Base-by-base conservation (phyloP, 2,113 vertebrate genomes). In the Heteronetta atricapilla region DNA sequence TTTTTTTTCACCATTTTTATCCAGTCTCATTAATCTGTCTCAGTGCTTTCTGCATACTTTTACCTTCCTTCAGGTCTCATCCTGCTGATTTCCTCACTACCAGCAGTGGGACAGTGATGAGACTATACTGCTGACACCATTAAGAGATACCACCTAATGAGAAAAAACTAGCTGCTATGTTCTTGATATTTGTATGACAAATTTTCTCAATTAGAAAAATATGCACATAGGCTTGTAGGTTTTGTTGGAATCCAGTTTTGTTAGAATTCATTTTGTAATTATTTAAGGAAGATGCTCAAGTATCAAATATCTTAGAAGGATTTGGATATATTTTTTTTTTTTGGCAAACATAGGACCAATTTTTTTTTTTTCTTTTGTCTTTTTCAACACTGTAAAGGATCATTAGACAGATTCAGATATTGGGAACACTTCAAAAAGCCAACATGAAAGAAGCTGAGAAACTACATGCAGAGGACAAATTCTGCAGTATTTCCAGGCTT, bases 401-500 rank as follows among this genome's bases (percentile, higher is more conserved):
- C 33, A 34, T 29, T 78, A 75, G 28, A 18, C 69, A 83, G 59
- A 48, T 53, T 67, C 52, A 59, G 38, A 56, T 16, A 28, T 6
- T 3, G 2, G 36, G 3, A 50, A 38, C 48, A 52, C n/a, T 36
- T 81, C 3, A 64, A 69, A 91, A 86, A 91, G 33, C 9, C 60
- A 88, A 19, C 58, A 96, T 97, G 95, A 88, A 88, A 44, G 73
- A 95, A 36, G 19, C 33, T 76, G 48, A 64, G 86, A 94, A 94
- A 46, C 86, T 77, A 81, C 18, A 0, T n/a, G 79, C 94, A 36
- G 83, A 7, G 21, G 80, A 95, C 52, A 97, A 86, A 82, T 53
- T 93, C 80, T 95, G 85, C 40, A 91, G 90, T 55, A 40, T 96
- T 92, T 94, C 96, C 76, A 97, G 90, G 73, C 69, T 97, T 84